These are phyloP conservation scores for Melanocharis versteri DNA, from an alignment of 2,113 vertebrate genomes.

Conservation along the genomic window DNA sequence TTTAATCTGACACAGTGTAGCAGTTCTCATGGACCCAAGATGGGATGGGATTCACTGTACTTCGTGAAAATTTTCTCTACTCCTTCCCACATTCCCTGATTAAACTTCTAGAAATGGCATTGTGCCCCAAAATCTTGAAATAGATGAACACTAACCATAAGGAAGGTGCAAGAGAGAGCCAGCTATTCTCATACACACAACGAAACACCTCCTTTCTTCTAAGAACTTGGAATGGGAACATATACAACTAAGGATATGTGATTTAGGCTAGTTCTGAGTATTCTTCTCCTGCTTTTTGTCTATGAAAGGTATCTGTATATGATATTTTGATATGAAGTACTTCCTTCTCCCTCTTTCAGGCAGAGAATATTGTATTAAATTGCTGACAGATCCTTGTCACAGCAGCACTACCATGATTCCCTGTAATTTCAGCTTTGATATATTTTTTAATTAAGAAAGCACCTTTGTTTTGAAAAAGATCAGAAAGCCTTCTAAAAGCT, in stretches of 20 bases:
- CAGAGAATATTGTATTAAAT: neutral
- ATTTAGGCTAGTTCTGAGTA: neutral
- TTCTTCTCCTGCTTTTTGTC: neutral
- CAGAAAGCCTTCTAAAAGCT: neutral
- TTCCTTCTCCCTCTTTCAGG: neutral
- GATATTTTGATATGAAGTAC: neutral
- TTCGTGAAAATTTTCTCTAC: neutral
- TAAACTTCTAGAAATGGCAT: neutral
- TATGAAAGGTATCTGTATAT: neutral
- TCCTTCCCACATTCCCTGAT: neutral
- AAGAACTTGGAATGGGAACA: neutral
- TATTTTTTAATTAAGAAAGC: neutral
- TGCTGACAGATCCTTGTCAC: neutral
- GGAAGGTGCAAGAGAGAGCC: neutral
- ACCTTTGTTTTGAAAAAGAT: neutral
- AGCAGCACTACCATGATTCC: neutral
- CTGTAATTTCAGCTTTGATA: neutral
- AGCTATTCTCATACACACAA: neutral
- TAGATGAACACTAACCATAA: neutral
- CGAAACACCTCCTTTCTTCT: neutral
- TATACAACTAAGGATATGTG: neutral
- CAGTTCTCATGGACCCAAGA: neutral
- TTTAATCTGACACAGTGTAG: neutral
- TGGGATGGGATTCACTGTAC: neutral
- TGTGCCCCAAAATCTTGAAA: neutral